phyloP scores from a whole-genome alignment of 2,113 vertebrate species.

The Neodon shergylaensis region DNA sequence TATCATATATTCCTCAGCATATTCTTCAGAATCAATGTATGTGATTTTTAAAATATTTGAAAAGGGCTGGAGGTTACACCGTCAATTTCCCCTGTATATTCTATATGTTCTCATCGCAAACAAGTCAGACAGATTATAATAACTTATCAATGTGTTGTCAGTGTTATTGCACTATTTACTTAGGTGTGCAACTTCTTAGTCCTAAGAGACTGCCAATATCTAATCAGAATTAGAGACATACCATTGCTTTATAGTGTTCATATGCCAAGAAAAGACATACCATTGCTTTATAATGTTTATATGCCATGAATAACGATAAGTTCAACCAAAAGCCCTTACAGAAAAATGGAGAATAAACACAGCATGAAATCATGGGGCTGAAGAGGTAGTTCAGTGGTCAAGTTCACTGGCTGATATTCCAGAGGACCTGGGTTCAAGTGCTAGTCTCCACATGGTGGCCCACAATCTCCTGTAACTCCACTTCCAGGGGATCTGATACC shows the following conservation, averaged over 20 bases:
- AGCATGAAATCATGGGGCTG: too few species aligned
- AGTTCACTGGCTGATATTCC: too few species aligned
- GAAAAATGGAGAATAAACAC: background rate
- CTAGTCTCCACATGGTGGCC: too few species aligned
- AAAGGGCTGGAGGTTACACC: background rate
- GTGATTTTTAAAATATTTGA: background rate
- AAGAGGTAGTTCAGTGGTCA: too few species aligned
- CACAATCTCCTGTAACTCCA: too few species aligned
- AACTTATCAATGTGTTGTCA: background rate
- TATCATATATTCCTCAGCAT: background rate
- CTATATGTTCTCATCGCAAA: background rate
- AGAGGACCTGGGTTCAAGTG: too few species aligned
- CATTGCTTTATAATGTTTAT: background rate
- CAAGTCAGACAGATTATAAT: background rate
- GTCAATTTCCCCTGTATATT: background rate
- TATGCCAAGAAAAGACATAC: background rate
- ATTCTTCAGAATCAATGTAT: background rate
- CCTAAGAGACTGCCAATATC: background rate
- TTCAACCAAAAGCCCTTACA: background rate
- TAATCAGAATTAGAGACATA: background rate
- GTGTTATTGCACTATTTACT: background rate
- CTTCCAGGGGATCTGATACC: too few species aligned
- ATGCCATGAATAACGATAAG: background rate
- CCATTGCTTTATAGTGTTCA: background rate
- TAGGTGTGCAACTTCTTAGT: background rate